Evolutionary conservation across 2,113 vertebrate genomes (phyloP), one percentile per base, ranked within the genome.

Genomic region (Ginglymostoma cirratum): DNA sequence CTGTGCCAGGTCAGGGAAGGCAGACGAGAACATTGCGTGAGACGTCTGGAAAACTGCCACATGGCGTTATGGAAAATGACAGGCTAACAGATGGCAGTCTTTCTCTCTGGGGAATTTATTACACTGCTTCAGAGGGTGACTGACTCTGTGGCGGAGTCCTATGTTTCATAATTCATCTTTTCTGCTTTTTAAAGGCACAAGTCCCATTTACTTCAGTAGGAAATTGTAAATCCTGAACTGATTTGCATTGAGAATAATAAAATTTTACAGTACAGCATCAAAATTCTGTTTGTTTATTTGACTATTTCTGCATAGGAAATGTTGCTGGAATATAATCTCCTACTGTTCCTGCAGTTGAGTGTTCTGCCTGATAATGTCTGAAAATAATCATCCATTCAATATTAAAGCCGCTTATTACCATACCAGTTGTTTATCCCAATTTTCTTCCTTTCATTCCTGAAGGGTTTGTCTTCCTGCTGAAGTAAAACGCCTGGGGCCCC

Each of bases 31-130:
- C 94, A 95, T 95, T 95, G 94, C 94, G 94, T 95, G 94, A 95
- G 94, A 95, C 94, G 94, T 95, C 94, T 95, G 94, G 94, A 95
- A 95, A 95, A 72, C 45, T 95, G 94, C 94, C 94, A 95, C 94
- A 95, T 95, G 69, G 94, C 69, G 94, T 95, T 95, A 95, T 95
- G 94, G 94, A 72, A 95, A 95, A 95, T 95, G 94, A 95, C 94
- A 95, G 94, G 94, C 94, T 95, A 95, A 95, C 94, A 95, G 94
- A 95, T 95, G 94, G 94, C 94, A 95, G 94, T 95, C 94, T 95
- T 69, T 95, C 66, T 95, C 94, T 72, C 67, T 45, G 93, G 93
- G 94, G 94, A 95, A 95, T 95, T 48, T 95, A 95, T 95, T 95
- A 95, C 27, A 72, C 45, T 27, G 94, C 94, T 72, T 67, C 66